Evolutionary conservation across 1,140 invertebrate species (phyloP).

Genomic region (Drosophila baimaii): DNA sequence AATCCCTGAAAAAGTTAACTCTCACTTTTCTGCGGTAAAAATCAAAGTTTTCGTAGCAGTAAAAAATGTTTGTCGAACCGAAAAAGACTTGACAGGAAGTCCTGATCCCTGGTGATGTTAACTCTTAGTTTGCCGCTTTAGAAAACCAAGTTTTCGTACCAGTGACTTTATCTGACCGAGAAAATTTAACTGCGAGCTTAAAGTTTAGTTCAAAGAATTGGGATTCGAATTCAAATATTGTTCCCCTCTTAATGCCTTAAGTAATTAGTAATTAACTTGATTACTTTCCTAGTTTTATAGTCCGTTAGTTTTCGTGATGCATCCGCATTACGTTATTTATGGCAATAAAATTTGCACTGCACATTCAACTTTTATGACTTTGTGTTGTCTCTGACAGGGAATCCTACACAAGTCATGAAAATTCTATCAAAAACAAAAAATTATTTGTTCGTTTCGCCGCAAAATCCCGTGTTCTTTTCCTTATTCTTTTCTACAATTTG

Average conservation of each 20-base stretch:
- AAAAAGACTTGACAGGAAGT: too few species aligned
- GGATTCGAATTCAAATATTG: too few species aligned
- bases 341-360: slow-evolving; percentile 1
- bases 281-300: neutral
- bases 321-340: slow-evolving; percentile 49
- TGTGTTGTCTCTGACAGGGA: neutral
- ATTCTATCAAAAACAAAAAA: slow-evolving; percentile 8
- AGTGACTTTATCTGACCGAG: too few species aligned
- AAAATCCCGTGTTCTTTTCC: neutral
- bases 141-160: neutral
- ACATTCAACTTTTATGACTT: slow-evolving; percentile 5
- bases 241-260: too few species aligned
- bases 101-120: too few species aligned
- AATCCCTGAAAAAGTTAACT: too few species aligned
- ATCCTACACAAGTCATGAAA: slow-evolving; percentile 12
- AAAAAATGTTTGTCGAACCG: too few species aligned
- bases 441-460: neutral
- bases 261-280: neutral
- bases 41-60: too few species aligned
- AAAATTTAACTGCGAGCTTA: too few species aligned
- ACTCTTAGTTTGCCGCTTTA: too few species aligned
- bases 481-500: neutral
- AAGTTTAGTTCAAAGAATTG: too few species aligned
- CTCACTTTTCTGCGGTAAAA: too few species aligned
- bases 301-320: neutral